Percentiles rank a stretch among this genome's conserved stretches.
Conservation (phyloP, 2,888 invertebrate species). For the Heliothis peltigera region DNA sequence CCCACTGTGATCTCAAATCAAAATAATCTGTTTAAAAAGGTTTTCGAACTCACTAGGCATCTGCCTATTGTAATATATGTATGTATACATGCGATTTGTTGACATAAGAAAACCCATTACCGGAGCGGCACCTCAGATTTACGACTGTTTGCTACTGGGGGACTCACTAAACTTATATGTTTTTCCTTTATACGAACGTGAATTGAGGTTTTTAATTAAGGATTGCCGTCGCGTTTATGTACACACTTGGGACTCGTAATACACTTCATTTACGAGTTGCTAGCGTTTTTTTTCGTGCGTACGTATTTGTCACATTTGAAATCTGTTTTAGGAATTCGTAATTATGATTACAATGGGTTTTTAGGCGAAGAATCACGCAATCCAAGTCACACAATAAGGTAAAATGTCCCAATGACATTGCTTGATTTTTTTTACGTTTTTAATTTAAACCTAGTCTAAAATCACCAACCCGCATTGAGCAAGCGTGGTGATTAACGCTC, state of each 20-base stretch:
- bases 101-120: slow-evolving; percentile 82
- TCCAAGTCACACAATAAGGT: not conserved
- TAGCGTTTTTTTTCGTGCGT: slow-evolving; percentile 50
- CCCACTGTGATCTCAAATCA: not conserved
- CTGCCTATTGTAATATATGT: slow-evolving; percentile 56
- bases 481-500: no score
- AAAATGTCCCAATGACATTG: not conserved
- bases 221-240: slow-evolving; percentile 63
- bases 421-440: no score
- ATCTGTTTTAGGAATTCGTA: slow-evolving; percentile 49
- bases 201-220: slow-evolving; percentile 76
- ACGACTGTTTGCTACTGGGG: slow-evolving; percentile 76
- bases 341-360: slow-evolving; percentile 44
- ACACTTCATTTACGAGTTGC: slow-evolving; percentile 67
- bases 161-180: slow-evolving; percentile 66
- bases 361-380: slow-evolving; percentile 6
- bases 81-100: slow-evolving; percentile 72
- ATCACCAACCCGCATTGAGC: no score
- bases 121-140: slow-evolving; percentile 76
- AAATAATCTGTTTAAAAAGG: not conserved
- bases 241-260: slow-evolving; percentile 68
- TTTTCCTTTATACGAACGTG: slow-evolving; percentile 69
- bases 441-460: no score
- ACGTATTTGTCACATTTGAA: slow-evolving; percentile 57
- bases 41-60: slow-evolving; percentile 41